These are phyloP conservation scores for Cyclopterus lumpus DNA, from an alignment of 2,797 vertebrate species.

Conservation along the genomic window DNA sequence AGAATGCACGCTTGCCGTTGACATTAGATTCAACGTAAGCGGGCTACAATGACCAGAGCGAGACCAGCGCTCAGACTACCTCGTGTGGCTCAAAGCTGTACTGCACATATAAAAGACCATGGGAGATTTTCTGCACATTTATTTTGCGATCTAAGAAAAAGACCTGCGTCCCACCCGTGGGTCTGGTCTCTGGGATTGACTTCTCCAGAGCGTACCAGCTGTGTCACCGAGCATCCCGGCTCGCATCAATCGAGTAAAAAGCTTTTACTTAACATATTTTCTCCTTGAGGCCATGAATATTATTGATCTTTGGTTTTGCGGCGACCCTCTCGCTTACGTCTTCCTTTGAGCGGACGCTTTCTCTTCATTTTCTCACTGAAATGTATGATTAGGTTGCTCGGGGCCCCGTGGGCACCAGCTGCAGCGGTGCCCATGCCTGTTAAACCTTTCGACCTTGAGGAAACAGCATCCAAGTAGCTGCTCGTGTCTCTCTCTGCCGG, in stretches of 20 bases:
- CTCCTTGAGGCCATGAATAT: conserved; percentile 77
- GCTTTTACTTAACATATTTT: conserved; percentile 77
- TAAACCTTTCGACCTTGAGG: conserved; percentile 72
- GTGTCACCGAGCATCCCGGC: conserved; percentile 49
- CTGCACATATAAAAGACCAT: background rate
- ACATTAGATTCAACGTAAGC: background rate
- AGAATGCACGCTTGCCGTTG: background rate
- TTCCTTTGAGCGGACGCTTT: conserved; percentile 76
- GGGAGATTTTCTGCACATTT: background rate
- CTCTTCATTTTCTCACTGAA: conserved; percentile 81
- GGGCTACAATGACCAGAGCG: background rate
- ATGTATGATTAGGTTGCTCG: conserved; percentile 80
- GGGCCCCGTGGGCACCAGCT: conserved; percentile 71
- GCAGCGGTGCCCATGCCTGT: conserved; percentile 53
- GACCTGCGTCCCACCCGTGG: background rate
- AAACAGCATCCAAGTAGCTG: conserved; percentile 45
- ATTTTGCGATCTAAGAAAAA: background rate
- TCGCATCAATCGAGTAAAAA: conserved; percentile 73
- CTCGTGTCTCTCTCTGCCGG: background rate
- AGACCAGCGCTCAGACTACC: background rate
- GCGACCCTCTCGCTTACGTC: conserved; percentile 76
- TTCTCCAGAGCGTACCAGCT: conserved; percentile 25
- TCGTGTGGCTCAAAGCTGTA: background rate
- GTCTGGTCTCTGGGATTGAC: background rate
- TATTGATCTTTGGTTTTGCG: conserved; percentile 84